Evolutionary conservation across 2,797 vertebrate species (phyloP).

Genomic region (Malacoraja senta): DNA sequence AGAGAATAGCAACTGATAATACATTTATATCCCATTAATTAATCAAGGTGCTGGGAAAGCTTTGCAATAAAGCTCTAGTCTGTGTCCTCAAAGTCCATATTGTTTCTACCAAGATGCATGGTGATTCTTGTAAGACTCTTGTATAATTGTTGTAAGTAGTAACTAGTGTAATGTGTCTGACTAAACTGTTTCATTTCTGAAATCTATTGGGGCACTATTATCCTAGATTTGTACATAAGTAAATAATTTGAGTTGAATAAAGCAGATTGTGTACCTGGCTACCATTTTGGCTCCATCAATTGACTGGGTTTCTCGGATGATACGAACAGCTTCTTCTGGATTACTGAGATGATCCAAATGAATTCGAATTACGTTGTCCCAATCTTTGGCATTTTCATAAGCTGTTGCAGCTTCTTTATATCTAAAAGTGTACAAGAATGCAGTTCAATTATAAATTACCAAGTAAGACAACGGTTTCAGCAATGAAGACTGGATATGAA

Average conservation of each 20-base stretch:
- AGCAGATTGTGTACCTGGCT: conserved; percentile 67
- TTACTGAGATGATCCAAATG: conserved; percentile 88
- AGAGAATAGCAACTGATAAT: background rate
- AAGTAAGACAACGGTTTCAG: background rate
- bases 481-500: background rate
- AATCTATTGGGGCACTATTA: background rate
- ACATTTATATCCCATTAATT: background rate
- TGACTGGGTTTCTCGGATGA: conserved; percentile 87
- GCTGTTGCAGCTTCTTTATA: conserved; percentile 82
- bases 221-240: background rate
- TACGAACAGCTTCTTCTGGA: conserved; percentile 81
- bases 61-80: background rate
- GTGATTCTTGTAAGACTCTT: background rate
- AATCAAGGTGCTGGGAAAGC: background rate
- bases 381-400: conserved; percentile 87
- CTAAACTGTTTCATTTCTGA: background rate
- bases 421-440: conserved; percentile 51
- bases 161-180: background rate
- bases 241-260: background rate
- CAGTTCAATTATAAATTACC: conserved; percentile 10
- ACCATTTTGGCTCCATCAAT: conserved; percentile 97
- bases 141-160: background rate
- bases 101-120: background rate
- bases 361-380: conserved; percentile 85
- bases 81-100: background rate